Base-by-base conservation (phyloP, 2,797 vertebrate species). In the Anolis apletophallus region DNA sequence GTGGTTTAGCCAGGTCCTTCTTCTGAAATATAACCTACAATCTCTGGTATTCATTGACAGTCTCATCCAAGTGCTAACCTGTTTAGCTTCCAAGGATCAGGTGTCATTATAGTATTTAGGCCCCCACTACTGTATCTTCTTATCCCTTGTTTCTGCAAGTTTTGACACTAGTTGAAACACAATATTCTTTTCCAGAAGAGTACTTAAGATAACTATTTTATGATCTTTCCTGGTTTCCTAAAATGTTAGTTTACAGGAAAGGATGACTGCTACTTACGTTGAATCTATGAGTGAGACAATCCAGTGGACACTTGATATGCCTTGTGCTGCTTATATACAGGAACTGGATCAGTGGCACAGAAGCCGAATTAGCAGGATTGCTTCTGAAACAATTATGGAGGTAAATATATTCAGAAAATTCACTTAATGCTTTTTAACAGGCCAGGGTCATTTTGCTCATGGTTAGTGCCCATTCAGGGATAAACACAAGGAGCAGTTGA, bases 341-440 rank as follows among this genome's bases (percentile, higher is more conserved):
- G 95, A 96, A 11, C 91, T 97, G 87, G 94, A 95, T 81, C 94
- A 95, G 64, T 99, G 98, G 98, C 97, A 95, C 82, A 97, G 98
- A 95, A 98, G 97, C 81, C 96, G 89, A 73, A 95, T 99, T 90
- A 94, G 90, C 40, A 96, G 81, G 59, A 91, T 97, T 90, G 86
- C 96, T 19, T 96, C 97, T 26, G 89, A 94, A 93, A 93, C 91
- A 55, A 86, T 87, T 5, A 96, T 94, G 83, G 96, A 99, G 97
- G 98, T 99, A 96, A 96, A 84, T n/a, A 7, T 75, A 34, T 71
- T 83, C 17, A 23, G 8, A 73, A 83, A 79, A 36, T 34, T 11
- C 13, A 6, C 5, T 76, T 21, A 46, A 57, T 69, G 50, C 17
- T 40, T 21, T 67, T 36, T 8, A 34, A 8, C 5, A 72, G 19